Evolutionary conservation across 2,797 vertebrate species (phyloP).

Genomic region (Helarctos malayanus): DNA sequence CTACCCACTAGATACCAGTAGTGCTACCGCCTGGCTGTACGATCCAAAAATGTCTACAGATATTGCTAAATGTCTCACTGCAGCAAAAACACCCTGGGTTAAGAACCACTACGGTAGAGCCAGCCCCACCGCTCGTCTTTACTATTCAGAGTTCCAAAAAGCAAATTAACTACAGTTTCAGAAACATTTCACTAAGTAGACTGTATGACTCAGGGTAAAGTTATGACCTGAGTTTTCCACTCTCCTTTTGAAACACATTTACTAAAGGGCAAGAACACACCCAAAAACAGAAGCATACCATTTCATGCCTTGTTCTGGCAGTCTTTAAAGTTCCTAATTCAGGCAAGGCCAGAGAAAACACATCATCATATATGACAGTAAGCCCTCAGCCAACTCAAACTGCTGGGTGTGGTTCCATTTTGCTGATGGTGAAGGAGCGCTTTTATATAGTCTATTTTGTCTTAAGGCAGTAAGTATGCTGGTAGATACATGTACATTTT

Average conservation of each 20-base stretch:
- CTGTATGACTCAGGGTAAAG: constrained; percentile 75
- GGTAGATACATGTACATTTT: neutral
- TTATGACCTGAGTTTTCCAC: constrained; percentile 77
- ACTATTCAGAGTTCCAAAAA: neutral
- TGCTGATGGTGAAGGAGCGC: neutral
- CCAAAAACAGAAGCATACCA: constrained; percentile 54
- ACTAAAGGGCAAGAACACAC: constrained; percentile 70
- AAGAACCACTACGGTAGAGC: neutral
- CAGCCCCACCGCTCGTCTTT: neutral
- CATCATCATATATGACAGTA: neutral
- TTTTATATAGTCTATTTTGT: neutral
- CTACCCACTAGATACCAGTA: neutral
- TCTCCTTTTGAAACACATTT: constrained; percentile 65
- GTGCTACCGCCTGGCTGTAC: neutral
- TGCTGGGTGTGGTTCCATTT: neutral
- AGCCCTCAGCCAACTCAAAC: neutral
- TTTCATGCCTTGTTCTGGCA: constrained; percentile 47
- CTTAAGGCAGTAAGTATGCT: neutral
- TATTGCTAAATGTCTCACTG: neutral
- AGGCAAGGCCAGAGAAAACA: constrained; percentile 66
- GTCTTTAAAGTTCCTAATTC: constrained; percentile 15
- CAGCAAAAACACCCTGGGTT: neutral
- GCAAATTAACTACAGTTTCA: constrained; percentile 5
- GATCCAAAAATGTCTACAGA: neutral
- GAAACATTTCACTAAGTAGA: constrained; percentile 28